Conservation (phyloP, 2,797 vertebrate genomes). For the Martes flavigula region DNA sequence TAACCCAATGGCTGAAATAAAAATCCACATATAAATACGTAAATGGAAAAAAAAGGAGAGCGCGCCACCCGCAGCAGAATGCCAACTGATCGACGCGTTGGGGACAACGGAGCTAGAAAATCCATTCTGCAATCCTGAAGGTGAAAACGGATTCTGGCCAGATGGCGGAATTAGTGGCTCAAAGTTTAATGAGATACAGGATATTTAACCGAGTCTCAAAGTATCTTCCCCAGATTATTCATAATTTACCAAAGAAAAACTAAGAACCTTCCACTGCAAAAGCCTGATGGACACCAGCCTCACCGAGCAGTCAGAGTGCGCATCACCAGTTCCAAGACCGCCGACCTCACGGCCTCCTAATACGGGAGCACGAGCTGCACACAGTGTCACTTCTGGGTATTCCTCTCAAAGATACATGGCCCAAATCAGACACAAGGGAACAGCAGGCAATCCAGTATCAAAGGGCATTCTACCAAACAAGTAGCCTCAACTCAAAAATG, state of each 20-base stretch:
- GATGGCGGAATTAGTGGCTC: neutral
- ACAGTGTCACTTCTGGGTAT: neutral
- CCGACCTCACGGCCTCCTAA: neutral
- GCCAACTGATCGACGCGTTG: neutral
- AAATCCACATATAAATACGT: neutral
- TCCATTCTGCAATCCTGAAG: neutral
- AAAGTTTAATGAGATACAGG: neutral
- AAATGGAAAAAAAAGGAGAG: neutral
- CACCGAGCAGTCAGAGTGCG: neutral
- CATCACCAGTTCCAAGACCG: no score
- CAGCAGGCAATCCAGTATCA: neutral
- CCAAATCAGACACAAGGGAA: neutral
- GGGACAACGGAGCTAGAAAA: neutral
- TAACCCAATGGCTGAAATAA: neutral
- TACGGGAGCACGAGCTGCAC: accelerated
- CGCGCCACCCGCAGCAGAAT: accelerated
- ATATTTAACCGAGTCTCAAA: neutral
- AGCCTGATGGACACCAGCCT: neutral
- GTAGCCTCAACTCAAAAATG: neutral
- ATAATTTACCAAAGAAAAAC: neutral
- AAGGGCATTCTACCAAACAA: neutral
- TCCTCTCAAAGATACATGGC: neutral
- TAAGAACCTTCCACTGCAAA: neutral
- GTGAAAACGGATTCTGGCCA: neutral
- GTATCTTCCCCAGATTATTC: neutral